Evolutionary conservation across 1,140 invertebrate species (phyloP), one percentile per base, ranked within the genome.

Genomic region (Nymphalis io): DNA sequence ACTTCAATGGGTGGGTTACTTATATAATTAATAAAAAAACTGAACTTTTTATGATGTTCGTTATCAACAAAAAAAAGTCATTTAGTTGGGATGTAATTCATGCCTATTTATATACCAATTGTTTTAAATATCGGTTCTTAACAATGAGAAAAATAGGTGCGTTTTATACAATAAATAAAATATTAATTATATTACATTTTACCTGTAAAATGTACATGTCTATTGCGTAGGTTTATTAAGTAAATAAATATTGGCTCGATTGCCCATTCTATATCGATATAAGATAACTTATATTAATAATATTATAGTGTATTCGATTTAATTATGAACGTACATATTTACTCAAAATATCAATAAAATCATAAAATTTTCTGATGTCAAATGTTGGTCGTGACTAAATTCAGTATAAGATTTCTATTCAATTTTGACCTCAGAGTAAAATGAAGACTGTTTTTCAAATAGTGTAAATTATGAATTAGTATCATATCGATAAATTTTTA

Each of bases 401-500:
- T 55, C 21, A 20, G 15, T 15, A 27, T 13, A 55, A 27, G 12
- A 55, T n/a, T 55, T 27, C 11, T 53, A 48, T 51, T 27, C 23
- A 55, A 55, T 55, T 27, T 23, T 23, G 13, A 63, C 60, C 60
- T 63, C 60, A 51, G 51, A 63, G 27, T 51, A 53, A 63, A 39
- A 63, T 18, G 46, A 63, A 63, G 60, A 63, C 60, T 63, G 60
- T 63, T 51, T 63, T 63, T 63, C 21, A 27, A 23, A 55, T 55
- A 55, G 21, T 23, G 13, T 53, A 53, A 12, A 27, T 53, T 21
- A 53, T 6, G 23, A 48, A 46, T 62, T 33, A 27, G 33, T 27
- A 53, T 51, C 60, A 63, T 53, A 51, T 51, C 48, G n/a, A 39
- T 53, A 62, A 18, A 51, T 38, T 53, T 63, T 63, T 16, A 13